Conservation (phyloP, 2,888 invertebrate species). For the Lasioglossum zephyrum region DNA sequence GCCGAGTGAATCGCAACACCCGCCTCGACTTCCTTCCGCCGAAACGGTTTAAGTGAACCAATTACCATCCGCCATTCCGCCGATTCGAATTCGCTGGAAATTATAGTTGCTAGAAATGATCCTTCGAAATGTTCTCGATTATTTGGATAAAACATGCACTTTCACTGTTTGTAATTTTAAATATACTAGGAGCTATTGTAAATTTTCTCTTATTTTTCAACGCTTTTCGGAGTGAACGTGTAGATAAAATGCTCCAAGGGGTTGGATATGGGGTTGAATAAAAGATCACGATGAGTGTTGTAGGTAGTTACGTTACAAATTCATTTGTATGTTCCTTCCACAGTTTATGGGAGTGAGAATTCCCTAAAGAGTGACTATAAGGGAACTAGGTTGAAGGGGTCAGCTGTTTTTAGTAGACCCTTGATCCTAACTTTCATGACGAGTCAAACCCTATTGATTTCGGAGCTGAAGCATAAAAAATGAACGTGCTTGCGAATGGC, state of each 20-base stretch:
- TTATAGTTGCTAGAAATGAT: not conserved
- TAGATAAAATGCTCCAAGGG: not conserved
- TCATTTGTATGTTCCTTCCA: not conserved
- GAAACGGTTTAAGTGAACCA: conserved; percentile 4
- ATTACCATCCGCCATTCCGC: not conserved
- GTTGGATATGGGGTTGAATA: not conserved
- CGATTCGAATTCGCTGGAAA: not conserved
- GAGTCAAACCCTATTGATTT: not conserved
- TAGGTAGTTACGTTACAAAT: not conserved
- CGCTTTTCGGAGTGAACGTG: not conserved
- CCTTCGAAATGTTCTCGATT: no score
- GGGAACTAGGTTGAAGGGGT: not conserved
- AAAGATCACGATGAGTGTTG: not conserved
- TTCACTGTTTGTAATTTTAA: no score
- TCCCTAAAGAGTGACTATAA: not conserved
- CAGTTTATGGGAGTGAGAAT: not conserved
- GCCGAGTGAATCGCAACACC: conserved; percentile 43
- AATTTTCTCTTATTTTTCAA: not conserved
- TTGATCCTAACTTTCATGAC: not conserved
- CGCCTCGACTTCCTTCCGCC: conserved; percentile 20
- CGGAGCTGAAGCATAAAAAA: not conserved
- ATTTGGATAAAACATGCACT: no score
- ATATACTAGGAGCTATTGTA: not conserved
- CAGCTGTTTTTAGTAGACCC: not conserved
- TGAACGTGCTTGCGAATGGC: not conserved